Base-by-base conservation (phyloP, 2,888 invertebrate genomes). In the Campoplex nolae region DNA sequence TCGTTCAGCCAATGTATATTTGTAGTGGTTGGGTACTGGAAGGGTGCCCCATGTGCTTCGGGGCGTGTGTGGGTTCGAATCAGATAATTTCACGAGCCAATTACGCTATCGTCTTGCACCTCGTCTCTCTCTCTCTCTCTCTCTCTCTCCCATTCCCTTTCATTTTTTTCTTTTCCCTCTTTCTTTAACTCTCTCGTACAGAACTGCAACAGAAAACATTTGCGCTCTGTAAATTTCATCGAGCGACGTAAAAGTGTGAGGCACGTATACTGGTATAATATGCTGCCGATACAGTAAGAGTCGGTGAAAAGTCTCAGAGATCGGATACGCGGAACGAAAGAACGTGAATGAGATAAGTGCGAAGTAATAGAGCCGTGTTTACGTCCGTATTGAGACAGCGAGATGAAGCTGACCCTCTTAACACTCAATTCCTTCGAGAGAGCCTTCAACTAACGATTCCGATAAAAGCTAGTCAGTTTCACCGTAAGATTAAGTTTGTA, bases 21-120 rank as follows among this genome's bases (percentile, higher is more conserved):
- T 67, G 81, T 32, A 58, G 73, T 62, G 54, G 81, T 74, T 74
- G 74, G 67, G 74, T 54, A 74, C 75, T 75, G 67, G 67, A 82
- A 82, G 74, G 67, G 75, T 54, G 67, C 65, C 38, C 68, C 54
- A 79, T 75, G 67, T 74, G 80, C 80, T 73, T 83, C 82, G 71
- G 75, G 79, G 67, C 77, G 81, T 81, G 85, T 85, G 86, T 86
- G 82, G 85, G 82, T 89, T 89, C 88, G 82, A 91, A 92, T 92
- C 92, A 91, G 92, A 92, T 92, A 92, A 92, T 91, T 90, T 90
- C 88, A 83, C 83, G 88, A 76, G 87, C 89, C 92, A 92, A 92
- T 92, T 92, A 92, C 88, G 84, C 87, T 90, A 92, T 90, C 90
- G 88, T 48, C 54, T 58, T 79, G 32, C 65, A 82, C 82, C 54